Base-by-base conservation (phyloP, 2,113 vertebrate species). In the Ranitomeya imitator region DNA sequence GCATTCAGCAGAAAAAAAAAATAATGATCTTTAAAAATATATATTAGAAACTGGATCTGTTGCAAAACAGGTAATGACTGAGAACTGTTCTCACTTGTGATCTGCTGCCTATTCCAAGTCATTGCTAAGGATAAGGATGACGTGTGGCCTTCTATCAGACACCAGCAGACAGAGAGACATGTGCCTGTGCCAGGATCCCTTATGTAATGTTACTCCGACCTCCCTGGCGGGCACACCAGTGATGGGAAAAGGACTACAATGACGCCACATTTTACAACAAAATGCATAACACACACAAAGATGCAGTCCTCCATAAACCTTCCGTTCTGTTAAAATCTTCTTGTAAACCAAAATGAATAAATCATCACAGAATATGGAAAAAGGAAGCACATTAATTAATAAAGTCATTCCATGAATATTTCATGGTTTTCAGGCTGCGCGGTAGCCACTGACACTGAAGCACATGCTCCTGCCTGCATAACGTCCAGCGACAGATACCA, bases 331-430 rank as follows among this genome's bases (percentile, higher is more conserved):
- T 55, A 55, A 21, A 55, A 60, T 2, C 10, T n/a, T 9, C 26
- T 57, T 37, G 15, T 31, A 60, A 9, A 51, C 73, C 65, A 13
- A 61, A 31, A 37, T 3, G 5, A 61, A 3, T 45, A 11, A 61
- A 63, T 63, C 16, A 61, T 31, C 57, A 37, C 57, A 52, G 51
- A 63, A 81, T 45, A 11, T 81, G 57, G 71, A 59, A 63, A 23
- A 60, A 60, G 51, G 59, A 83, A 55, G 63, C 82, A 71, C 82
- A 84, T 84, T 23, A 69, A 84, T 84, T 84, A 69, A 55, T 84
- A 83, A 83, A 51, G 52, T 15, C 45, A 14, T 31, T 14, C 7
- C 45, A 83, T 83, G 45, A 54, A 84, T 84, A 52, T 55, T 84
- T 84, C 8, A 84, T 84, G 63, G 6, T 8, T 55, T 69, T 26